Evolutionary conservation across 2,888 invertebrate species (phyloP), one percentile per base, ranked within the genome.

Genomic region (Archips crataeganus): DNA sequence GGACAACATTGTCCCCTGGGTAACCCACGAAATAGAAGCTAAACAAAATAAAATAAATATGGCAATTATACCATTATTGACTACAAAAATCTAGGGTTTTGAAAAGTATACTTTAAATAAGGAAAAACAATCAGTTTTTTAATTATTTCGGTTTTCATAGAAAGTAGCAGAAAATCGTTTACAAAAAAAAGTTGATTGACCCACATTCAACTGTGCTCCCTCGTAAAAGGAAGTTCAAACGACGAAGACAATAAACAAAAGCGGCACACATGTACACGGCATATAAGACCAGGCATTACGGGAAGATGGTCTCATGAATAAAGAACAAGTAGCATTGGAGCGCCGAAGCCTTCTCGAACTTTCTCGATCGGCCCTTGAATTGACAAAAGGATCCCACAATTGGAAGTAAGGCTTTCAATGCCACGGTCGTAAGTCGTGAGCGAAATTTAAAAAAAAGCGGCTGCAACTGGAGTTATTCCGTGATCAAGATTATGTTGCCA

Each of bases 251-350:
- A 10, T 51, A 36, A 15, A 51, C 39, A 39, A 51, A 49, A 23
- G 5, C 34, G 11, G 10, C 10, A 9, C 15, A 15, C 65, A 54
- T 51, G 59, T 59, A 60, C 23, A 59, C 15, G 10, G n/a, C 36
- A 47, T 34, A 47, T 47, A 36, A 13, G 59, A n/a, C 13, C 61
- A 42, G 23, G 36, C 61, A 57, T 54, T n/a, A 60, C 61, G 23
- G 36, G 49, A 61, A 61, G 39, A 69, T 60, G 39, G 57, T 36
- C 23, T 51, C 69, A 61, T 69, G 69, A 61, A 69, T 69, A 69
- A 69, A 61, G 39, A 68, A 67, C 67, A 67, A 59, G 42, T n/a
- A 68, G 57, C 57, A 57, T 60, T 47, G 36, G 15, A 60, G 47
- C 36, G 36, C 39, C 36, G 60, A 36, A 34, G 32, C 34, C n/a